Conservation (phyloP, 2,113 vertebrate species). For the Brienomyrus brachyistius region DNA sequence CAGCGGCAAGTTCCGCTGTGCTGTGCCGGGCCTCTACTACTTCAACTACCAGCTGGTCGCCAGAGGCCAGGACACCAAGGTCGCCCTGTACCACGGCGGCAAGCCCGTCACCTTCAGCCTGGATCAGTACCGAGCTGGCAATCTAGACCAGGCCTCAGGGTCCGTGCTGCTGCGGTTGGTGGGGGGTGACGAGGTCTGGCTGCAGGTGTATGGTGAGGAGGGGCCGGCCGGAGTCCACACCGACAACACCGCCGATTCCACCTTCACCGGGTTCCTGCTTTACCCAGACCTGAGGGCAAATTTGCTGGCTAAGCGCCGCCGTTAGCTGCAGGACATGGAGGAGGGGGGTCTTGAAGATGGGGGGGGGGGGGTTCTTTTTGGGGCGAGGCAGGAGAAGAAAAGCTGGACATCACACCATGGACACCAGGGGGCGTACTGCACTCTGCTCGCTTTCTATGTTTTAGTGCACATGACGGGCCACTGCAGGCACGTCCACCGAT, state of each 20-base stretch:
- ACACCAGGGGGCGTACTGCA: background rate
- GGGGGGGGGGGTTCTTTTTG: background rate
- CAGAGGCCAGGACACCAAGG: conserved; percentile 62
- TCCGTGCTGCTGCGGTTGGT: conserved; percentile 60
- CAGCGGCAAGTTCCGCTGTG: conserved; percentile 72
- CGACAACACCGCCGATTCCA: conserved; percentile 69
- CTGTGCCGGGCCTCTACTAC: conserved; percentile 64
- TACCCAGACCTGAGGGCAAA: conserved; percentile 53
- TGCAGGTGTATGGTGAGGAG: conserved; percentile 64
- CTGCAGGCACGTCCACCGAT: background rate
- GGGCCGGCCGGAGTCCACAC: conserved; percentile 61
- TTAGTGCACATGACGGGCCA: background rate
- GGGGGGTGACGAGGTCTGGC: conserved; percentile 69
- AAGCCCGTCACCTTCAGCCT: conserved; percentile 65
- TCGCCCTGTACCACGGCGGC: conserved; percentile 68
- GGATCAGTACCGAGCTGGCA: conserved; percentile 64
- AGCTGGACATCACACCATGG: background rate
- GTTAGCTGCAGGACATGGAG: background rate
- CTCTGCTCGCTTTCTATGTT: background rate
- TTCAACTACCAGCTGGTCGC: conserved; percentile 74
- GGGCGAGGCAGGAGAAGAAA: background rate
- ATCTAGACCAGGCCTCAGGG: conserved; percentile 71
- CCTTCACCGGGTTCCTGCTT: conserved; percentile 73
- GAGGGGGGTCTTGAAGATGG: background rate
- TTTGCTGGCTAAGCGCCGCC: conserved; percentile 13